These are phyloP conservation scores for Acronicta alni DNA, from an alignment of 2,888 invertebrate genomes.

Conservation along the genomic window DNA sequence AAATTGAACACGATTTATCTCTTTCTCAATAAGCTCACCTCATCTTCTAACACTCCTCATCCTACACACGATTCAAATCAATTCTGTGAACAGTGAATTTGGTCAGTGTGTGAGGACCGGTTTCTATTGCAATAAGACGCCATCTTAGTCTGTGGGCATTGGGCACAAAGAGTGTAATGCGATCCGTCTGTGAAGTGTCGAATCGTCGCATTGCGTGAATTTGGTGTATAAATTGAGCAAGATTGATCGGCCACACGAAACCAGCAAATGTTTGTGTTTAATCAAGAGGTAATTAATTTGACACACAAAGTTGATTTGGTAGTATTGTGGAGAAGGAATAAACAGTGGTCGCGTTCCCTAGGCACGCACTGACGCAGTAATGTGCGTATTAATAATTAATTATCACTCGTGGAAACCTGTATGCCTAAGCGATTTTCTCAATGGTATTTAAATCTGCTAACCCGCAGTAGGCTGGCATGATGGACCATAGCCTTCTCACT, in stretches of 20 bases:
- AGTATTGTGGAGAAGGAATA: slow-evolving; percentile 17
- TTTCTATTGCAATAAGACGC: slow-evolving; percentile 37
- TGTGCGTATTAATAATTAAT: too few species aligned
- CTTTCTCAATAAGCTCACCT: slow-evolving; percentile 6
- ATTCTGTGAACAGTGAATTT: slow-evolving; percentile 35
- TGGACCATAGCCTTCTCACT: too few species aligned
- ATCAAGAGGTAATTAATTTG: slow-evolving; percentile 29
- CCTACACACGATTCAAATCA: slow-evolving; percentile 40
- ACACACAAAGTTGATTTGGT: slow-evolving; percentile 12
- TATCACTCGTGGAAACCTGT: too few species aligned
- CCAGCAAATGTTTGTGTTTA: slow-evolving; percentile 30
- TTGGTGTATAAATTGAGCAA: slow-evolving; percentile 39
- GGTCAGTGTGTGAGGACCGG: slow-evolving; percentile 36
- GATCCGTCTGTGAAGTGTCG: slow-evolving; percentile 41
- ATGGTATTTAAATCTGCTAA: too few species aligned
- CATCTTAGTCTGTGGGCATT: slow-evolving; percentile 36
- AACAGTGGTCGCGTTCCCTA: too few species aligned
- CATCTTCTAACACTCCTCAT: slow-evolving; percentile 29
- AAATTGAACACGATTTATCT: background rate
- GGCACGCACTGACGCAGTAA: too few species aligned
- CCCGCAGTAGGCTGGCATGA: too few species aligned
- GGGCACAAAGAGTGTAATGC: slow-evolving; percentile 35
- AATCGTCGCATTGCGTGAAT: slow-evolving; percentile 36
- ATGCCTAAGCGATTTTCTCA: too few species aligned
- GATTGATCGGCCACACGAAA: slow-evolving; percentile 30